These are phyloP conservation scores for Nesospiza acunhae DNA, from an alignment of 2,113 vertebrate genomes.

Conservation along the genomic window DNA sequence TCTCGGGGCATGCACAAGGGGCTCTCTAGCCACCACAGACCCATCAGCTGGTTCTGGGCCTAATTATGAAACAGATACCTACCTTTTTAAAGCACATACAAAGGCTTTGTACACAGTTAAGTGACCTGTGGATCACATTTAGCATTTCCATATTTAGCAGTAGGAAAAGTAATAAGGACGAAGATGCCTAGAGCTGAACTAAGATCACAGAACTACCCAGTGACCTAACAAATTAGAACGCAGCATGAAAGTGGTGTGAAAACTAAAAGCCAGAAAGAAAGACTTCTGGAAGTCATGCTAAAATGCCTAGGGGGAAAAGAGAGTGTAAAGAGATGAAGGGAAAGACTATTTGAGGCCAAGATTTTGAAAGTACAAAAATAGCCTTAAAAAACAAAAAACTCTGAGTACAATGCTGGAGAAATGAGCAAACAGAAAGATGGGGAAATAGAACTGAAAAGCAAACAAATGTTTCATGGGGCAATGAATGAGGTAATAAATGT, in stretches of 20 bases:
- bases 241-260: neutral
- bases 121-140: neutral
- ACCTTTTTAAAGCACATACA: neutral
- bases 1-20: rapidly evolving
- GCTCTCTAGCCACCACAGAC: neutral
- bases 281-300: neutral
- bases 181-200: slow-evolving; percentile 6
- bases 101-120: neutral
- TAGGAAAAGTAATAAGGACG: neutral
- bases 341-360: neutral
- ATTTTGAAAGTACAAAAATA: neutral
- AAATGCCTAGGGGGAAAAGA: neutral
- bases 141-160: neutral
- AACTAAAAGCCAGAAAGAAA: neutral
- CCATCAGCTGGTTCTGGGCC: neutral
- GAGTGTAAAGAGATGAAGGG: neutral
- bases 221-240: neutral
- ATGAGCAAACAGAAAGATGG: neutral
- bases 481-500: neutral
- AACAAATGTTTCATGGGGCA: neutral
- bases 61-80: neutral
- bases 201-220: neutral
- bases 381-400: neutral
- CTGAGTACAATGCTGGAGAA: neutral
- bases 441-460: neutral